Base-by-base conservation (phyloP, 2,888 invertebrate genomes). In the Cistogaster globosa region DNA sequence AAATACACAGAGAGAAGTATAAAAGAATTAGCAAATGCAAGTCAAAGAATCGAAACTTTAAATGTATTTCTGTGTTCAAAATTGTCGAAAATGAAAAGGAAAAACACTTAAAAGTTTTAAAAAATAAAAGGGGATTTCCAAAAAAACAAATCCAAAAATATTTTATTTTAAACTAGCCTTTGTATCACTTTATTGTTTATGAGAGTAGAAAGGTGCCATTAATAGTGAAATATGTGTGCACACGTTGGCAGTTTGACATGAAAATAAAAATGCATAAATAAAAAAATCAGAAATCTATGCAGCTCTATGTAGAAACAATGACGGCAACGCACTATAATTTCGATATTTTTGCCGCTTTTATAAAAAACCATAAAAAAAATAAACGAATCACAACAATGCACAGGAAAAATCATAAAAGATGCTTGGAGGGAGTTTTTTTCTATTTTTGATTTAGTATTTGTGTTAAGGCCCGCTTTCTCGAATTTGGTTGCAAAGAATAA, bases 251-350 rank as follows among this genome's bases (percentile, higher is more conserved):
- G 60, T 74, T 79, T 78, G 78, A 71, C 69, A 71, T 71, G 57
- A 69, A 67, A 72, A 67, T 36, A 42, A 65, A 76, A 71, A 53
- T 68, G 38, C 20, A 8, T 5, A 42, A 18, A n/a, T 9, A 38
- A 62, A 75, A 51, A 55, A 82, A 63, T 16, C 12, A 20, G 51
- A 68, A 78, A 72, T 65, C 57, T 65, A 45, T 57, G 60, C 57
- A 63, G 9, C n/a, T 63, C 38, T 71, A 36, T 45, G n/a, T n/a
- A n/a, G n/a, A n/a, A n/a, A n/a, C n/a, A n/a, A n/a, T n/a, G n/a
- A n/a, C n/a, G n/a, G n/a, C 58, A 74, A 81, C 82, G 85, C 85
- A 85, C 85, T 85, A 82, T 85, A 85, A 85, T 85, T 85, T 82
- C 75, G 78, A 82, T 78, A 75, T 82, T 75, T 26, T 85, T 75